Conservation (phyloP, 2,888 invertebrate genomes). For the Megamerina dolium region DNA sequence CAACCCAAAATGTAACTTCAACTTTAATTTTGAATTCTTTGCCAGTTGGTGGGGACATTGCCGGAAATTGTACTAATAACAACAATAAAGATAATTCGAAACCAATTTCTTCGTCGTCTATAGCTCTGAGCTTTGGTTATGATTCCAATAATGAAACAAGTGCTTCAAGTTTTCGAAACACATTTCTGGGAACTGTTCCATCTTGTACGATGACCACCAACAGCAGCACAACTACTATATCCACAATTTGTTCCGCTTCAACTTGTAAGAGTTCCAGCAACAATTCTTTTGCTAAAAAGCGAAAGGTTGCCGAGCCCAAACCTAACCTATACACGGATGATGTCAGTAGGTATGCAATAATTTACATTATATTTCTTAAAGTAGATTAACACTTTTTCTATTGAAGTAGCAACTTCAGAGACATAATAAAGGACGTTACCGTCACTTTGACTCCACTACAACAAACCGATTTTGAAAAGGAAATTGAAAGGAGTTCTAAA, state of each 20-base stretch:
- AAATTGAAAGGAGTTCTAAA: conserved; percentile 44
- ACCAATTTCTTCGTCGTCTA: not conserved
- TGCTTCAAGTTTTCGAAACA: not conserved
- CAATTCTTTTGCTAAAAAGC: conserved; percentile 39
- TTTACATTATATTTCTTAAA: not conserved
- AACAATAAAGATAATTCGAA: not conserved
- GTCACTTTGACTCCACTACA: conserved; percentile 44
- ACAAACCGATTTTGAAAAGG: conserved; percentile 41
- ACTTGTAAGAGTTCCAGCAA: conserved; percentile 15
- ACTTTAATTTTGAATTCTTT: not conserved
- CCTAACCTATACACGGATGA: conserved; percentile 33
- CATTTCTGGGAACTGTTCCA: conserved; percentile 4
- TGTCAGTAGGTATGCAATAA: conserved; percentile 36
- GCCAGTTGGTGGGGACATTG: not conserved
- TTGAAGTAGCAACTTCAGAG: conserved; percentile 37
- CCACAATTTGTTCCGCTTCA: not conserved
- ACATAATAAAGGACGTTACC: conserved; percentile 47
- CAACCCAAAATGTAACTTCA: conserved; percentile 15
- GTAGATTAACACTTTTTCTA: not conserved
- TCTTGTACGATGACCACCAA: not conserved
- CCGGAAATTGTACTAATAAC: not conserved
- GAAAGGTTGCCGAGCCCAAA: conserved; percentile 43
- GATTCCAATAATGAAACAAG: not conserved
- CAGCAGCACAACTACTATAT: not conserved
- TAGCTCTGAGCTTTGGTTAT: not conserved